phyloP scores from a whole-genome alignment of 2,888 invertebrate genomes.

The Glaucopsyche alexis region DNA sequence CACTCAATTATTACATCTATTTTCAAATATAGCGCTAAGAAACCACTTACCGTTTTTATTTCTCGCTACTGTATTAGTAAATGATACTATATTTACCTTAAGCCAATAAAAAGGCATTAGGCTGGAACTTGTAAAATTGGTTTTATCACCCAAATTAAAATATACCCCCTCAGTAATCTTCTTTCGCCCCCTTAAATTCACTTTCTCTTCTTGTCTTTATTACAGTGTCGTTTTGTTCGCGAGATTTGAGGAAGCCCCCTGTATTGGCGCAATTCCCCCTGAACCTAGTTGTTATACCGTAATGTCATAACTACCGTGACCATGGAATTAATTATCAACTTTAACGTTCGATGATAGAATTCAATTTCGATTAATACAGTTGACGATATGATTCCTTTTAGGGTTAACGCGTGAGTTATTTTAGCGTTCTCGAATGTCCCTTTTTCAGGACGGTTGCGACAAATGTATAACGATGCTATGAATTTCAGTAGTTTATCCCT shows the following conservation, averaged over 20 bases:
- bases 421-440: slow-evolving; percentile 68
- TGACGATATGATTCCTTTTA: slow-evolving; percentile 37
- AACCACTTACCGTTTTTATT: not conserved
- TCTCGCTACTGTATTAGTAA: not conserved
- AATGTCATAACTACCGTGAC: slow-evolving; percentile 65
- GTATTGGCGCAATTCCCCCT: slow-evolving; percentile 70
- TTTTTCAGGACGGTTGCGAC: slow-evolving; percentile 67
- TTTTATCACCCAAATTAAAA: slow-evolving; percentile 77
- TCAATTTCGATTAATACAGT: slow-evolving; percentile 59
- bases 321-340: slow-evolving; percentile 56
- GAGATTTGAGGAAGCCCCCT: slow-evolving; percentile 79
- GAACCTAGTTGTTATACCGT: slow-evolving; percentile 57
- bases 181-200: slow-evolving; percentile 82
- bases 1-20: no score
- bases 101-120: slow-evolving; percentile 35
- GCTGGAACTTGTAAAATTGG: slow-evolving; percentile 48
- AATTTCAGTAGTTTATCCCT: slow-evolving; percentile 64
- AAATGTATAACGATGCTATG: slow-evolving; percentile 66
- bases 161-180: slow-evolving; percentile 73
- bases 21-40: not conserved
- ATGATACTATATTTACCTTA: slow-evolving; percentile 66
- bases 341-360: slow-evolving; percentile 60
- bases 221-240: slow-evolving; percentile 79
- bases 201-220: slow-evolving; percentile 83
- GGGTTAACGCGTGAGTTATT: slow-evolving; percentile 43